These are phyloP conservation scores for Erebia palarica DNA, from an alignment of 2,888 invertebrate genomes.

Conservation along the genomic window DNA sequence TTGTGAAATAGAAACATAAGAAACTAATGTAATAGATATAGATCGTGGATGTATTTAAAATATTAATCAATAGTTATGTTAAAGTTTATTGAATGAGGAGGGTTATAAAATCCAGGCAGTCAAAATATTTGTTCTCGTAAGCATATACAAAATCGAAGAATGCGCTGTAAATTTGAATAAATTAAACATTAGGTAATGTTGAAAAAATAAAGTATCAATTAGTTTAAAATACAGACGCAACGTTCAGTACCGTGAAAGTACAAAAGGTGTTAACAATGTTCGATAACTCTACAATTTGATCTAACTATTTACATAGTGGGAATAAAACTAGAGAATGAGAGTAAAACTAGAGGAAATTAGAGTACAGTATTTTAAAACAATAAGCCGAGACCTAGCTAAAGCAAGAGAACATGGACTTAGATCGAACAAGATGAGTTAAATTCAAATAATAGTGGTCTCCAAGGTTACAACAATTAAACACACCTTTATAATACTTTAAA, in stretches of 20 bases:
- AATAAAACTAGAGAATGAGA: too few relatives aligned
- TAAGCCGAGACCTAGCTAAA: background rate
- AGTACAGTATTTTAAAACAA: too few relatives aligned
- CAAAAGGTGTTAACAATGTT: background rate
- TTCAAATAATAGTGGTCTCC: background rate
- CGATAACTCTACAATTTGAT: too few relatives aligned
- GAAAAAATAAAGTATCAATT: background rate
- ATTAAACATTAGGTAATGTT: background rate
- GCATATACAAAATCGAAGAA: slow-evolving; percentile 2
- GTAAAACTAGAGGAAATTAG: too few relatives aligned
- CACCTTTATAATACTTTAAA: background rate
- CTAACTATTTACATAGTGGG: too few relatives aligned
- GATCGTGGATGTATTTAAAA: slow-evolving; percentile 9
- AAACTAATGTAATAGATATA: slow-evolving; percentile 19
- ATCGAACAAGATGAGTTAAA: background rate
- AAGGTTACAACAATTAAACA: background rate
- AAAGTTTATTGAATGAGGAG: background rate
- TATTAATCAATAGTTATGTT: background rate
- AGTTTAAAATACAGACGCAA: background rate
- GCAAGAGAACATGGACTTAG: background rate
- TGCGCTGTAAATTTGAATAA: slow-evolving; percentile 1
- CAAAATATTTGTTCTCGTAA: slow-evolving; percentile 7
- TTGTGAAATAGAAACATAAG: slow-evolving; percentile 20
- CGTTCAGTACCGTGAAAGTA: background rate
- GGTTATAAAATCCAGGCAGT: slow-evolving; percentile 4